Conservation (phyloP, 1,140 invertebrate genomes). For the Platorchestia sp. region DNA sequence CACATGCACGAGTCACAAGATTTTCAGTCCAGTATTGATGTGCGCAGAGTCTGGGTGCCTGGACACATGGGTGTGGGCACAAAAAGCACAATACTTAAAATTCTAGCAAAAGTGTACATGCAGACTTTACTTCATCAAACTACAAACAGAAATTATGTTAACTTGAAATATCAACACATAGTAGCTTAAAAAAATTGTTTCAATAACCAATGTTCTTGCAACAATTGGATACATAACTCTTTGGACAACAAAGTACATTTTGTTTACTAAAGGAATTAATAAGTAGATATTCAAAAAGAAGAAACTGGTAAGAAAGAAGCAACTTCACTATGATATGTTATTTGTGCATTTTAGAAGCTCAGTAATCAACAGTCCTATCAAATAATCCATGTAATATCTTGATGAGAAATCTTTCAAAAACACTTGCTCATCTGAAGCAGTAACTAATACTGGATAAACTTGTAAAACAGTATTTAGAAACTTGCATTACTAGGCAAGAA, state of each 20-base stretch:
- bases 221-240: background rate
- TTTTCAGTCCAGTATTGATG: too few species aligned
- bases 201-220: background rate
- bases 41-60: too few species aligned
- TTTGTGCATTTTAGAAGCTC: too few species aligned
- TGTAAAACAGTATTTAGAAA: too few species aligned
- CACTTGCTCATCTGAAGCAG: background rate
- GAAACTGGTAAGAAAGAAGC: background rate
- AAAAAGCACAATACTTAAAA: too few species aligned
- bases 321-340: background rate
- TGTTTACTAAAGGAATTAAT: background rate
- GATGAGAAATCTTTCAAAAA: background rate
- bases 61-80: too few species aligned
- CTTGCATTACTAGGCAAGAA: background rate
- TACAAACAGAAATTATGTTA: background rate
- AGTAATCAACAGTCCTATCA: background rate
- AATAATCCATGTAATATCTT: background rate
- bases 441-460: background rate
- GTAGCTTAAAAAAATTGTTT: too few species aligned
- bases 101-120: too few species aligned
- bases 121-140: too few species aligned
- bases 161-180: background rate
- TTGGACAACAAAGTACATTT: background rate
- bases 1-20: too few species aligned
- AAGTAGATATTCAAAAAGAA: background rate